phyloP scores from a whole-genome alignment of 2,888 invertebrate genomes.

The Calameuta pallipes region DNA sequence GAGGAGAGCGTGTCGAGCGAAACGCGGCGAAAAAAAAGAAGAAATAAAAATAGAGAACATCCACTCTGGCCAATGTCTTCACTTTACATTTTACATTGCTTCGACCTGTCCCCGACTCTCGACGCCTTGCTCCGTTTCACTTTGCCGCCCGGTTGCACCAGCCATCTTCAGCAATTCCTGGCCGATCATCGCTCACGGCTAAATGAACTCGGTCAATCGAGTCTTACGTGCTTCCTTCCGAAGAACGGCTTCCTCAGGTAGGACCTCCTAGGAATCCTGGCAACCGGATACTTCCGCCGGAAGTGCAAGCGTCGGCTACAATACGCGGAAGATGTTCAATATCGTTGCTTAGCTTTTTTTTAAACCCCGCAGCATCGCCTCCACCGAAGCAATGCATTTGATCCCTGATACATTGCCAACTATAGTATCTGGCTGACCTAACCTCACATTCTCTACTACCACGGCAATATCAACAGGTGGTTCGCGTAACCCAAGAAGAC shows the following conservation, averaged over 20 bases:
- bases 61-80: neutral
- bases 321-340: neutral
- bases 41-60: neutral
- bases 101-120: neutral
- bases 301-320: neutral
- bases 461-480: neutral
- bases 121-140: neutral
- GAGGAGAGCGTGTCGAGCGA: neutral
- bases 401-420: neutral
- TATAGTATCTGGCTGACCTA: neutral
- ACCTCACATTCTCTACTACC: neutral
- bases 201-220: neutral
- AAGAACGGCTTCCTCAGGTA: neutral
- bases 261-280: neutral
- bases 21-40: neutral
- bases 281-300: neutral
- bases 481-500: neutral
- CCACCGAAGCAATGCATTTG: neutral
- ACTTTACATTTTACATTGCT: neutral
- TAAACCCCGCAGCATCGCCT: neutral
- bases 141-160: neutral
- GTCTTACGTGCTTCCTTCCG: neutral
- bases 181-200: neutral
- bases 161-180: neutral
- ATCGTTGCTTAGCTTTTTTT: neutral